Evolutionary conservation across 2,888 invertebrate genomes (phyloP).

Genomic region (Ophion slaviceki): DNA sequence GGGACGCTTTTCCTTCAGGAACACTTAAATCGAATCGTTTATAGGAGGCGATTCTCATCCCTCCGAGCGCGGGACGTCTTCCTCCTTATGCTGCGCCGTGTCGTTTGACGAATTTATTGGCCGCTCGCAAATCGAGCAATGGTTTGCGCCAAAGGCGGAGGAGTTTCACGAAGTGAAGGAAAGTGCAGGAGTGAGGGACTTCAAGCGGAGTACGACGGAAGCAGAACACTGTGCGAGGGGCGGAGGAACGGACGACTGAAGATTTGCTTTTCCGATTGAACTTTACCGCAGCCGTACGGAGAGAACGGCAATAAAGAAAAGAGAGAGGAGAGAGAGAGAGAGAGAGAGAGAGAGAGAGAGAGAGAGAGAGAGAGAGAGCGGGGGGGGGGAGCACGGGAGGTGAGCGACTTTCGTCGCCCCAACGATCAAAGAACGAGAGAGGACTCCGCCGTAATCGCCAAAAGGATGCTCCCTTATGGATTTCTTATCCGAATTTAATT

Average conservation of each 20-base stretch:
- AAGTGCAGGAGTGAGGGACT: constrained; percentile 34
- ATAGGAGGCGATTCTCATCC: constrained; percentile 59
- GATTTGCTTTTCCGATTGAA: constrained; percentile 83
- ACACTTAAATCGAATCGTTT: constrained; percentile 61
- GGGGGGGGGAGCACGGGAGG: constrained; percentile 24
- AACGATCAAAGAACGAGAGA: constrained; percentile 80
- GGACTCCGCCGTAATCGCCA: constrained; percentile 75
- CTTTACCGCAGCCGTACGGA: constrained; percentile 72
- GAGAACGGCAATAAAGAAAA: constrained; percentile 44
- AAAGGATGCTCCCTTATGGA: constrained; percentile 81
- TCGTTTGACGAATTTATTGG: constrained; percentile 76
- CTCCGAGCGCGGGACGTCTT: constrained; percentile 36
- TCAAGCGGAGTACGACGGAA: constrained; percentile 57
- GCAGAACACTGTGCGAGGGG: constrained; percentile 32
- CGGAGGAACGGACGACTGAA: constrained; percentile 70
- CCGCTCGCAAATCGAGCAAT: constrained; percentile 62
- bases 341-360: no score
- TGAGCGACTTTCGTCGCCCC: constrained; percentile 80
- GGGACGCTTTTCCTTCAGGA: constrained; percentile 23
- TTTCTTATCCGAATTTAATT: constrained; percentile 82
- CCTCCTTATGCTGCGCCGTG: constrained; percentile 42
- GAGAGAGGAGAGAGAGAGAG: no score
- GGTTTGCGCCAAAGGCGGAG: constrained; percentile 41
- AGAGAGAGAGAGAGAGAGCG: constrained; percentile 59
- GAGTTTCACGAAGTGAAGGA: background rate